Evolutionary conservation across 2,113 vertebrate genomes (phyloP), one percentile per base, ranked within the genome.

Genomic region (Poecilia latipinna): DNA sequence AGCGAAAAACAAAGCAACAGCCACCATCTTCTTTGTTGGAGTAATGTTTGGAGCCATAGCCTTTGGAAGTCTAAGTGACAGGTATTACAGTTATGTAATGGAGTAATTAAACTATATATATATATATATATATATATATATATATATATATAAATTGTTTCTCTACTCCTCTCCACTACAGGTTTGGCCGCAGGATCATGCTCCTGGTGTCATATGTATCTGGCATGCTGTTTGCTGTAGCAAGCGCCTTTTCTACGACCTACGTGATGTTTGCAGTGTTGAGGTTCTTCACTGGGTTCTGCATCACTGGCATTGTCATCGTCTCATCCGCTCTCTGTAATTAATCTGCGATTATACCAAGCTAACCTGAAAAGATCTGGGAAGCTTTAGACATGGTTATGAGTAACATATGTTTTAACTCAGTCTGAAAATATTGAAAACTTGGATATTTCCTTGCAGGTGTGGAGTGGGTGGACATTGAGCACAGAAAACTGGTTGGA

Each of bases 1-100:
- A 17, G 91, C 94, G 32, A 88, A 96, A 85, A 96, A 95, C 83
- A 95, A 93, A 88, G 91, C 90, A 0, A 86, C 92, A 0, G 94
- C 94, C 3, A 96, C 96, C 33, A 94, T 95, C 84, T 97, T 97
- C 92, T 97, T 96, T 77, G 11, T 92, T 0, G 96, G 96, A 0
- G 95, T 96, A 42, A 96, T 96, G 0, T 67, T 92, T 71, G 96
- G 96, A 74, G 95, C 96, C 0, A 4, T 95, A 69, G n/a, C 90
- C 2, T 96, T 95, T 1, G 96, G 96, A 73, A 93, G 94, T 87
- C 87, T 97, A 11, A 94, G 96, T 0, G 95, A 96, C 95, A 96
- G 95, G 96, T 97, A 82, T 61, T 0, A 1, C 8, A 35, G 29
- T 0, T 66, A 24, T 2, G 0, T 17, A 57, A 1, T 7, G 29